Conservation (phyloP, 2,888 invertebrate species). For the Epistrophe grossulariae region DNA sequence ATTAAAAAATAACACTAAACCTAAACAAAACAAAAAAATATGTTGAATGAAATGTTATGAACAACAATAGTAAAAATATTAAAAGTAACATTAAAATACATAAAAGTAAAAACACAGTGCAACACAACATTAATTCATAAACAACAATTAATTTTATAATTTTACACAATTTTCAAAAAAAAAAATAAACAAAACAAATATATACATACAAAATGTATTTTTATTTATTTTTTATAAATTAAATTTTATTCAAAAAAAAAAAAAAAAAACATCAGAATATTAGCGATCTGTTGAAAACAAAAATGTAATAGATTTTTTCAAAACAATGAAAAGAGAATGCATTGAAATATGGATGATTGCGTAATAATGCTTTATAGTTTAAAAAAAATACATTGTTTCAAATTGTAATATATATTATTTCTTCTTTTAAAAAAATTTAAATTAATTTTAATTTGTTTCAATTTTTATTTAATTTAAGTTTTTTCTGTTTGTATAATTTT, state of each 20-base stretch:
- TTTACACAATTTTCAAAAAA: conserved; percentile 46
- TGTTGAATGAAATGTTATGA: conserved; percentile 45
- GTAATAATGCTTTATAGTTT: conserved; percentile 52
- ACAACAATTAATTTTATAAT: conserved; percentile 25
- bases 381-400: conserved; percentile 34
- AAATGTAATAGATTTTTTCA: conserved; percentile 7
- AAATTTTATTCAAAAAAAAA: conserved; percentile 55
- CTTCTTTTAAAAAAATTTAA: conserved; percentile 1
- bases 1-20: conserved; percentile 16
- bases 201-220: conserved; percentile 48
- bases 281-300: conserved; percentile 12
- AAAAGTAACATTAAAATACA: conserved; percentile 62
- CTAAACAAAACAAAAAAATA: conserved; percentile 56
- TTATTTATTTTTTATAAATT: conserved; percentile 66
- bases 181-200: not conserved
- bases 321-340: conserved; percentile 37
- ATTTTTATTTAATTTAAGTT: conserved; percentile 44
- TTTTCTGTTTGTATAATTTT: conserved; percentile 47
- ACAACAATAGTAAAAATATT: conserved; percentile 67
- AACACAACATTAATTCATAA: conserved; percentile 63
- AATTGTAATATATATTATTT: conserved; percentile 29
- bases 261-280: conserved; percentile 3
- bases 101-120: conserved; percentile 68
- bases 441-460: conserved; percentile 46
- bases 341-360: conserved; percentile 59